Conservation (phyloP, 1,140 invertebrate species). For the Anoplophora glabripennis region DNA sequence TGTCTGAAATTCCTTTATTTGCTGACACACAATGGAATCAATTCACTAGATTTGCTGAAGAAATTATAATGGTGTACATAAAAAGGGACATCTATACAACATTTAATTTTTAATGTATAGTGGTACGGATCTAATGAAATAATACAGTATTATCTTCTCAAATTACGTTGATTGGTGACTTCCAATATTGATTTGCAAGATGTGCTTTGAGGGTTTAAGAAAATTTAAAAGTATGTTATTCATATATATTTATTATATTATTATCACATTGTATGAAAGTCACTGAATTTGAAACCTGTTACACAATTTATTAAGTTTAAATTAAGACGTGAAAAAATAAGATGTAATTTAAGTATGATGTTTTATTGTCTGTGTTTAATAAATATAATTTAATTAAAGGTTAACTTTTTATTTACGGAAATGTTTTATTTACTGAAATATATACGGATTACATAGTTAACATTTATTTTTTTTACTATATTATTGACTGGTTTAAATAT, state of each 20-base stretch:
- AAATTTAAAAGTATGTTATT: neutral
- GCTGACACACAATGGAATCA: too few relatives aligned
- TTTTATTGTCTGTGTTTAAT: conserved; percentile 18
- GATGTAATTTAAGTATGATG: neutral
- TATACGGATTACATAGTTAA: conserved; percentile 27
- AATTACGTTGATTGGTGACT: too few relatives aligned
- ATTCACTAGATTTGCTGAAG: too few relatives aligned
- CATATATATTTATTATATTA: conserved; percentile 18
- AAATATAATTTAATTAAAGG: conserved; percentile 20
- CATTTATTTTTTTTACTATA: conserved; percentile 26
- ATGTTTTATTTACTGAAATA: conserved; percentile 29
- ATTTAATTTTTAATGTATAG: too few relatives aligned
- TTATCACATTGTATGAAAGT: conserved; percentile 28
- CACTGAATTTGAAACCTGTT: conserved; percentile 17
- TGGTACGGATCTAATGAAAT: too few relatives aligned
- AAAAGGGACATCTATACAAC: too few relatives aligned
- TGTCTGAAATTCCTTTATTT: too few relatives aligned
- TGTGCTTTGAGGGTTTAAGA: too few relatives aligned
- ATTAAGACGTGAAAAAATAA: neutral
- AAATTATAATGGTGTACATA: too few relatives aligned
- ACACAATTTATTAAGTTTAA: neutral
- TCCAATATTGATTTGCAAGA: too few relatives aligned
- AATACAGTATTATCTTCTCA: too few relatives aligned
- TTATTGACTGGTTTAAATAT: conserved; percentile 33
- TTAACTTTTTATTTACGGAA: conserved; percentile 13